Evolutionary conservation across 2,113 vertebrate genomes (phyloP).

Genomic region (Chinchilla lanigera): DNA sequence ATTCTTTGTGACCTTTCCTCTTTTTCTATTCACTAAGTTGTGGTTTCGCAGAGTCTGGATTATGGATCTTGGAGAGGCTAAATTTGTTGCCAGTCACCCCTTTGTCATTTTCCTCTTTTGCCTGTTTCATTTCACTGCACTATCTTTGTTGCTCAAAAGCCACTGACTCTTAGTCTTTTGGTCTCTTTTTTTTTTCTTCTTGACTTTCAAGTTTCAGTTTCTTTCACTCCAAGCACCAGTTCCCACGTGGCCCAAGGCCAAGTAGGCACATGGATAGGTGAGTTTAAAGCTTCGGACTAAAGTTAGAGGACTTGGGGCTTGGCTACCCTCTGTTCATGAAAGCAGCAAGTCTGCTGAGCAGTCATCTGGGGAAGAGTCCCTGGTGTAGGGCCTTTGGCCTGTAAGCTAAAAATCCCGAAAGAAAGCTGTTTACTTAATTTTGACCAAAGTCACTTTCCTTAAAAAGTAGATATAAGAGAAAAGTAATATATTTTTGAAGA

Average conservation of each 20-base stretch:
- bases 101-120: background rate
- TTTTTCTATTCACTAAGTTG: background rate
- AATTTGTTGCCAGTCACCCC: background rate
- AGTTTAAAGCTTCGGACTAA: background rate
- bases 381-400: accelerated
- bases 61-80: background rate
- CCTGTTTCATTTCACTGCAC: background rate
- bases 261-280: background rate
- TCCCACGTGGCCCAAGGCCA: background rate
- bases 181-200: background rate
- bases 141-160: background rate
- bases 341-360: background rate
- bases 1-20: background rate
- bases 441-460: background rate
- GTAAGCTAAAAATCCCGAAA: background rate
- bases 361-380: background rate
- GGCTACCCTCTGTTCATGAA: background rate
- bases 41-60: background rate
- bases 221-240: background rate
- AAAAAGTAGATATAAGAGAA: slow-evolving; percentile 6
- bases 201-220: background rate
- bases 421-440: background rate
- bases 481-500: background rate
- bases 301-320: background rate
- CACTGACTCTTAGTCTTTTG: background rate